These are phyloP conservation scores for Amblyjoppa proteus DNA, from an alignment of 2,888 invertebrate species.

Conservation along the genomic window DNA sequence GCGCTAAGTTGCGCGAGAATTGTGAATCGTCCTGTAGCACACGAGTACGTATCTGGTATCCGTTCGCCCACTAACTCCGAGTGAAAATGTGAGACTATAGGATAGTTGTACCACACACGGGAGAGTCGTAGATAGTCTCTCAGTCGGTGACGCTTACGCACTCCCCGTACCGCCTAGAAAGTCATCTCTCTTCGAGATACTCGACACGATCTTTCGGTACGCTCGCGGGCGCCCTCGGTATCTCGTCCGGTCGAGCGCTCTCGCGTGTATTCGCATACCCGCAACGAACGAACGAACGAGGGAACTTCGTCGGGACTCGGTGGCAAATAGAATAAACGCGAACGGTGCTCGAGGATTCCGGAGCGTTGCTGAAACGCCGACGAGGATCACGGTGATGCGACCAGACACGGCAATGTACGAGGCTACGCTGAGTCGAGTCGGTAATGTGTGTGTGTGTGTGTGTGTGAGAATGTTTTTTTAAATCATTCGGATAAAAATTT, in stretches of 20 bases:
- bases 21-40: not conserved
- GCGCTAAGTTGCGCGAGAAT: not conserved
- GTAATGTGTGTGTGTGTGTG: not conserved
- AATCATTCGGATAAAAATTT: no score
- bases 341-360: not conserved
- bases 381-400: not conserved
- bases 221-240: not conserved
- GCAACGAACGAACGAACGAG: not conserved
- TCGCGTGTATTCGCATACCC: constrained; percentile 2
- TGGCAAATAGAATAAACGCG: constrained; percentile 19
- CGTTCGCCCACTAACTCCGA: constrained; percentile 15
- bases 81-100: not conserved
- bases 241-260: constrained; percentile 14
- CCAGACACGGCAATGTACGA: not conserved
- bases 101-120: not conserved
- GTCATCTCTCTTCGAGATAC: constrained; percentile 23
- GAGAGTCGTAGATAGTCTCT: constrained; percentile 2
- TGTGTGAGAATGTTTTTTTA: not conserved
- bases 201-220: constrained; percentile 4
- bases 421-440: not conserved
- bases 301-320: not conserved
- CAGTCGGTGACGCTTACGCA: constrained; percentile 19
- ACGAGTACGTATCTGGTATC: constrained; percentile 1
- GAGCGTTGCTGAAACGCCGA: not conserved
- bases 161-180: constrained; percentile 40